Evolutionary conservation across 2,888 invertebrate species (phyloP), one percentile per base, ranked within the genome.

Genomic region (Neoaliturus tenellus): DNA sequence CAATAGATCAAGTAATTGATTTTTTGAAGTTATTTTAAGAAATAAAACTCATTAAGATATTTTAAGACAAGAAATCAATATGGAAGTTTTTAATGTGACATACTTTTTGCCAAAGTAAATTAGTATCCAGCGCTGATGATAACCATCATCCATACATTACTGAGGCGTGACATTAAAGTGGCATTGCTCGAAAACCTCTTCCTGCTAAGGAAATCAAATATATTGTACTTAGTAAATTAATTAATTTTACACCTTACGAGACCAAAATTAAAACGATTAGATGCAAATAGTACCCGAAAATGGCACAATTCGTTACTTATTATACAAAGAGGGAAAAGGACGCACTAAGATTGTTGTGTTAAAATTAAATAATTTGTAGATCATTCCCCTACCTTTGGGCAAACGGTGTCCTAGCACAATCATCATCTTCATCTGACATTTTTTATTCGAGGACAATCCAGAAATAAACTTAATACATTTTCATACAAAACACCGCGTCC

Each of bases 401-500:
- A 20, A 58, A 23, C 17, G 58, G 58, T n/a, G 51, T 51, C 17
- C 17, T 51, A 14, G 58, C 5, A 25, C 6, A 58, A 23, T 25
- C 25, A 4, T 58, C 58, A 58, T 58, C n/a, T n/a, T n/a, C 25
- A 58, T 58, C 58, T 58, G 58, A 58, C 58, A 58, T 58, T 25
- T 3, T 14, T 58, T 20, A 58, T 5, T 58, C 25, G 5, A 23
- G 8, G 17, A 23, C 5, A 58, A 58, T 23, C 58, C 25, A 23
- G n/a, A n/a, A n/a, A n/a, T n/a, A n/a, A n/a, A n/a, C n/a, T n/a
- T n/a, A n/a, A n/a, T n/a, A n/a, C 25, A 25, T 23, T 58, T 58
- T 25, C 58, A 14, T 8, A 58, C 1, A 58, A 58, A 20, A 20
- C 58, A 23, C 20, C 25, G 6, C 6, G 14, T 25, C 25, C 58